These are phyloP conservation scores for Lithophane socia DNA, from an alignment of 2,888 invertebrate species.

Conservation along the genomic window DNA sequence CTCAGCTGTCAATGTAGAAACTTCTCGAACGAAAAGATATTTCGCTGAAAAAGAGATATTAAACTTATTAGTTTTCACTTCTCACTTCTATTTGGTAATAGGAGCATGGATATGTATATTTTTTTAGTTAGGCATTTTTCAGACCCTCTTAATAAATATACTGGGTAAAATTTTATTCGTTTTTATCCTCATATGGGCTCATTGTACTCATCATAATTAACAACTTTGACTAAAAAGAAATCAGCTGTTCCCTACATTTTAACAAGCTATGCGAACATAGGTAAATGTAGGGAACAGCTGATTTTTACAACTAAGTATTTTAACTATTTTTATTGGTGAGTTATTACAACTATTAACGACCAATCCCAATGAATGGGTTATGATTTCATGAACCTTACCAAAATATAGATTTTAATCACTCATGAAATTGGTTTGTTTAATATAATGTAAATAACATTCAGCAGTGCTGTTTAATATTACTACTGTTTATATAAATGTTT, in stretches of 20 bases:
- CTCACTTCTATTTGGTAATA: conserved; percentile 8
- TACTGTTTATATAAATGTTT: conserved; percentile 36
- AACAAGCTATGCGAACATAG: too few species aligned
- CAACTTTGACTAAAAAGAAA: too few species aligned
- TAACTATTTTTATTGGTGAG: too few species aligned
- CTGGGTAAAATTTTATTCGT: too few species aligned
- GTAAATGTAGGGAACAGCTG: too few species aligned
- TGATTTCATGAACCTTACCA: conserved; percentile 27
- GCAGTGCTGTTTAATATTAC: conserved; percentile 30
- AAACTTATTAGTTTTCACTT: conserved; percentile 27
- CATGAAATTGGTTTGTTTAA: conserved; percentile 39
- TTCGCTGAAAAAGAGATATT: conserved; percentile 40
- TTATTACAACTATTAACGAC: neutral
- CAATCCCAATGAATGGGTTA: conserved; percentile 8
- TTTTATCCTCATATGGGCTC: too few species aligned
- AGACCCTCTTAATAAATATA: too few species aligned
- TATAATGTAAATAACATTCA: conserved; percentile 53
- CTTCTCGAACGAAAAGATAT: conserved; percentile 39
- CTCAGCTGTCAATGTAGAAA: conserved; percentile 36
- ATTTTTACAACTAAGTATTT: too few species aligned
- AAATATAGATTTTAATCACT: conserved; percentile 35
- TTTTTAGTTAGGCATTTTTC: too few species aligned
- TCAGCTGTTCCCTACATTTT: too few species aligned
- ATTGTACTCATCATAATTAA: too few species aligned
- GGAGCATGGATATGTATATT: too few species aligned